Base-by-base conservation (phyloP, 1,140 invertebrate species). In the Hyles euphorbiae region DNA sequence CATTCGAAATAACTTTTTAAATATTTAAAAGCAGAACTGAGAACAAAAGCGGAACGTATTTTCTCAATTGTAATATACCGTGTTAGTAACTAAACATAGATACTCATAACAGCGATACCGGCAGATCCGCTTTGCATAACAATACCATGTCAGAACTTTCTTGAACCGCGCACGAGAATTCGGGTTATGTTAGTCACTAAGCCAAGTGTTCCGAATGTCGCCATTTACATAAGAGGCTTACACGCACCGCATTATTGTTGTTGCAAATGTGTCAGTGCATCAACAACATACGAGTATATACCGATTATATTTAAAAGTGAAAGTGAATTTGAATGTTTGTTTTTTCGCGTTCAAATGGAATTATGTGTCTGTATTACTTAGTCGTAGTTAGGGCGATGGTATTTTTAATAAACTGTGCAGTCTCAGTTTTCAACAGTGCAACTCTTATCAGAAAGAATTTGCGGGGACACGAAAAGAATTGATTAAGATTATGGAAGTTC, bases 121-220 rank as follows among this genome's bases (percentile, higher is more conserved):
- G 5, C 34, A 76, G 65, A 77, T 81, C 78, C 78, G 80, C 65
- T 78, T 83, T 80, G 79, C 79, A 81, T 79, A 82, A 84, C 76
- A 70, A 78, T 76, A 65, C 57, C 56, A 61, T 79, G 82, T 74
- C 76, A 74, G 74, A 81, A 75, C 67, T 73, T 70, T 78, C 78
- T 67, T 67, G 56, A 67, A 72, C 80, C 67, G 67, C 68, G 74
- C 62, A 54, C 63, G 60, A 52, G 55, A 68, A 81, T 81, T 81
- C 61, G 61, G 70, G 70, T 70, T 76, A 67, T 34, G 63, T 86
- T 82, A 74, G 72, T 86, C 81, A 83, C 57, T 71, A 65, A 55
- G 49, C 52, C 49, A 57, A 60, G 59, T 65, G 52, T 51, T 45
- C 53, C 46, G 22, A 10, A 53, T 54, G 63, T 59, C 55, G 52